Evolutionary conservation across 2,888 invertebrate genomes (phyloP), one percentile per base, ranked within the genome.

Genomic region (Mesochorus sp.): DNA sequence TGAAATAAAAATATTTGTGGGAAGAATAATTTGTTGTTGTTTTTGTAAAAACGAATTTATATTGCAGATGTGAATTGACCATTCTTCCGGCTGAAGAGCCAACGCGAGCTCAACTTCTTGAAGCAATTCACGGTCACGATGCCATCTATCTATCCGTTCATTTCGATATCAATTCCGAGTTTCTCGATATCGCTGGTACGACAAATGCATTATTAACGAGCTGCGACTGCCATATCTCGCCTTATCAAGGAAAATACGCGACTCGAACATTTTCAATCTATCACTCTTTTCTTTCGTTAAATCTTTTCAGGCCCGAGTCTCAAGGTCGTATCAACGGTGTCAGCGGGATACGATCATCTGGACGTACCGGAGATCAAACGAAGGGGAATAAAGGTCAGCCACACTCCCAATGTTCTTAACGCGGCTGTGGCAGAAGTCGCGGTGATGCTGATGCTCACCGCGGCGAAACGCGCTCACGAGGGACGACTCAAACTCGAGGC

Each of bases 271-370:
- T 26, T 1, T n/a, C 12, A 4, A 53, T 39, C 53, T 51, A n/a
- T n/a, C n/a, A n/a, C n/a, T 37, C 28, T 19, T n/a, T 49, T 2
- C 19, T 12, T 72, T 51, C 44, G 3, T 14, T 42, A 28, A 42
- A 31, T 72, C 26, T 82, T 82, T 85, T 55, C 67, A 94, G 96
- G 97, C 2, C 92, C 94, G 0, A 92, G 93, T 61, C 88, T 98
- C 62, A 96, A 95, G 91, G 94, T 95, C 0, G 92, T 98, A 2
- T 94, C 95, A 0, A 95, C 97, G 0, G 95, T 96, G 95, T 96
- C 97, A 0, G 97, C 97, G 0, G 98, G 98, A 6, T 93, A 94
- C 80, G 97, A 98, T 87, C 96, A 96, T 82, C 93, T 98, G 12
- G 96, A 97, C 87, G 83, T 96, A 0, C 90, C 91, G 0, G 96